Percentiles rank a stretch among this genome's conserved stretches.
phyloP scores from a whole-genome alignment of 2,797 vertebrate genomes.

The Rhinella marina region DNA sequence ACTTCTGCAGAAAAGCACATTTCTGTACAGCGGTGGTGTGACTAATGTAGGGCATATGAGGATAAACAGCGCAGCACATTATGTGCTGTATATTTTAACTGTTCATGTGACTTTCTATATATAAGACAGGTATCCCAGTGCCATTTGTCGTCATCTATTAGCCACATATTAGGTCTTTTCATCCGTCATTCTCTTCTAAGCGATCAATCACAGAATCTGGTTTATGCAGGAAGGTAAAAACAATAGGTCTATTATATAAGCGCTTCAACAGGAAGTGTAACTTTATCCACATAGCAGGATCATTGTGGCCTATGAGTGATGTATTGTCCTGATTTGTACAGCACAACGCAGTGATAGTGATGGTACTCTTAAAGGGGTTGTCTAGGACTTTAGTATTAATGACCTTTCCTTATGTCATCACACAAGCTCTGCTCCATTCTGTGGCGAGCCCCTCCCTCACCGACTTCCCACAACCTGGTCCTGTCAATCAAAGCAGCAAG shows the following conservation, averaged over 20 bases:
- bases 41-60: slow-evolving; percentile 28
- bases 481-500: too few relatives aligned
- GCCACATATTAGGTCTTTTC: neutral
- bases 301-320: neutral
- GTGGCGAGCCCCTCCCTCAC: too few relatives aligned
- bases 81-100: slow-evolving; percentile 14
- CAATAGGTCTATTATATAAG: slow-evolving; percentile 3
- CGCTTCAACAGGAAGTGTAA: neutral
- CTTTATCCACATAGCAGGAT: neutral
- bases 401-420: too few relatives aligned
- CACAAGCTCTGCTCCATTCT: too few relatives aligned
- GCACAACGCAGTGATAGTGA: neutral
- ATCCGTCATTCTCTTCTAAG: neutral
- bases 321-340: neutral
- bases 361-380: too few relatives aligned
- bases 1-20: slow-evolving; percentile 22
- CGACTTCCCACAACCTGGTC: too few relatives aligned
- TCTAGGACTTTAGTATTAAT: too few relatives aligned
- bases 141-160: neutral
- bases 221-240: neutral
- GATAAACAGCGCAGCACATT: slow-evolving; percentile 10
- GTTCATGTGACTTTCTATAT: neutral
- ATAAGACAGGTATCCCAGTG: neutral
- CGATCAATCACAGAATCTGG: neutral
- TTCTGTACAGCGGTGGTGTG: neutral